Conservation (phyloP, 2,888 invertebrate species). For the Encarsia formosa region DNA sequence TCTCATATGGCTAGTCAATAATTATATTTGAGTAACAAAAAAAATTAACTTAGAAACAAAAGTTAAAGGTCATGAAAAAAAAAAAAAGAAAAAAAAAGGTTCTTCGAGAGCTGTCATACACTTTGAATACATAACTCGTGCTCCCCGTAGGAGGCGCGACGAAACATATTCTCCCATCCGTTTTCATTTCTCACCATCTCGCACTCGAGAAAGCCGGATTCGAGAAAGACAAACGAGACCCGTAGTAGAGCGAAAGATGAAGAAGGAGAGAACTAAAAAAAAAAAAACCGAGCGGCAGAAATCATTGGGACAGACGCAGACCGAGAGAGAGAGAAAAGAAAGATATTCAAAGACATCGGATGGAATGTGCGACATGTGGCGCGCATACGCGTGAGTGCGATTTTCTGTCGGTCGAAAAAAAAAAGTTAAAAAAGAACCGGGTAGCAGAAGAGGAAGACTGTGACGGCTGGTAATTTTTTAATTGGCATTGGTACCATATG, state of each 20-base stretch:
- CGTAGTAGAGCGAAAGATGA: neutral
- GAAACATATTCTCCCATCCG: neutral
- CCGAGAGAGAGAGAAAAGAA: neutral
- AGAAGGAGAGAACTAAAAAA: neutral
- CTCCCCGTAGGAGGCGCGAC: no score
- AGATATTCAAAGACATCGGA: conserved; percentile 12
- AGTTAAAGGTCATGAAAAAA: no score
- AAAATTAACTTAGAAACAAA: no score
- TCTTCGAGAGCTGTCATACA: no score
- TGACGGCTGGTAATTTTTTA: no score
- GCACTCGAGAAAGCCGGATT: neutral
- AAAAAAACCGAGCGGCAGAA: neutral
- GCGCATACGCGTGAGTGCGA: conserved; percentile 37
- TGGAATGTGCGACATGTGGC: conserved; percentile 46
- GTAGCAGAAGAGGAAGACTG: no score
- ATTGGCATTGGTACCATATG: no score
- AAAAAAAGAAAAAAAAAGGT: no score
- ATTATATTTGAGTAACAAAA: no score
- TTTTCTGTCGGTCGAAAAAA: conserved; percentile 21
- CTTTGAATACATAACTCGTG: no score
- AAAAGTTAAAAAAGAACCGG: no score
- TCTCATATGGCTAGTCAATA: no score
- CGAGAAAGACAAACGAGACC: neutral
- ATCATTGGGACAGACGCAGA: neutral
- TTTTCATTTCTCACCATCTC: neutral